A percentile compares a stretch with the other conserved stretches of the same genome.
These are phyloP conservation scores for Ormyrus nitidulus DNA, from an alignment of 2,888 invertebrate species.

Conservation along the genomic window DNA sequence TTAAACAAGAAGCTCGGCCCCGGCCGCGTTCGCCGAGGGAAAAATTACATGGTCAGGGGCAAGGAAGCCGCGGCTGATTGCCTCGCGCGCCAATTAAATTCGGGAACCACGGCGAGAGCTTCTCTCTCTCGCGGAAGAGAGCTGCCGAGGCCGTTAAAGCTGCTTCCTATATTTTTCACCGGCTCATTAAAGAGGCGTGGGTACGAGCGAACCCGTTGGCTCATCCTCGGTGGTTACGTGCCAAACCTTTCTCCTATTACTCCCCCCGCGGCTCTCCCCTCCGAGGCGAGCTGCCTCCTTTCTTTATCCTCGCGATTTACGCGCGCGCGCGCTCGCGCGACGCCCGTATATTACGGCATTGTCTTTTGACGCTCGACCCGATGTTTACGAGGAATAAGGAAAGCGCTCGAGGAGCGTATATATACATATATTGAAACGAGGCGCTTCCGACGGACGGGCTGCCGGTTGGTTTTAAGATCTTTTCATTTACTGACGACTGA, in stretches of 20 bases:
- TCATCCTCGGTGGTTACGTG: conserved; percentile 55
- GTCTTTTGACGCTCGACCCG: neutral
- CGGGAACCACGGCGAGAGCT: neutral
- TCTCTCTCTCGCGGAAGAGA: conserved; percentile 30
- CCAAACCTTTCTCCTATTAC: conserved; percentile 53
- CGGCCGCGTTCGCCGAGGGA: neutral
- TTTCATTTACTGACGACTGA: too few species aligned
- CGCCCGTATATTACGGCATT: conserved; percentile 5
- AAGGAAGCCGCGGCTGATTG: conserved; percentile 7
- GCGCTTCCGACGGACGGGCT: too few species aligned
- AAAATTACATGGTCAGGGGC: conserved; percentile 35
- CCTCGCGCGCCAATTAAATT: conserved; percentile 36
- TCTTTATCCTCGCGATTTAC: too few species aligned
- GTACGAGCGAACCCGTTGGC: conserved; percentile 46
- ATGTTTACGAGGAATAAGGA: too few species aligned
- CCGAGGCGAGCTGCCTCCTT: too few species aligned
- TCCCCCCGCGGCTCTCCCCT: neutral
- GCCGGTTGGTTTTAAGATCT: too few species aligned
- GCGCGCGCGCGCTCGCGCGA: too few species aligned
- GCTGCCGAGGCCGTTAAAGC: conserved; percentile 25
- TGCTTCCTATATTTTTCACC: conserved; percentile 56
- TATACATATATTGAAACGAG: too few species aligned
- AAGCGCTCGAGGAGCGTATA: too few species aligned
- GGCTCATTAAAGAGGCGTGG: conserved; percentile 59
- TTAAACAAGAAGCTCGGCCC: too few species aligned